A percentile compares a stretch with the other conserved stretches of the same genome.
Conservation (phyloP, 2,797 vertebrate species). For the Anguilla obscura region DNA sequence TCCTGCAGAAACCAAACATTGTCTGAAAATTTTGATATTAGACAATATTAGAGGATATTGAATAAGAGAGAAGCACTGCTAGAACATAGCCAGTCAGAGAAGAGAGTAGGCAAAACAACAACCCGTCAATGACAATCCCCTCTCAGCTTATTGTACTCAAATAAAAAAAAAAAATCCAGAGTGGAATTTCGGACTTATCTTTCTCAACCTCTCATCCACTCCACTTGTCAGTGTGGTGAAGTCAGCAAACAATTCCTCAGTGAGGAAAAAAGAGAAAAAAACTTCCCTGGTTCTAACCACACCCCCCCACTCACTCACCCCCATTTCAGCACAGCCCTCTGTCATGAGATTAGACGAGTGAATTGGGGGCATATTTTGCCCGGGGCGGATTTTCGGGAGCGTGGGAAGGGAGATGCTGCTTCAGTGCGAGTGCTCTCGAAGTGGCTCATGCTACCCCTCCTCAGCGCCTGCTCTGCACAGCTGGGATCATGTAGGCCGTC, state of each 20-base stretch:
- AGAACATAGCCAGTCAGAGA: background rate
- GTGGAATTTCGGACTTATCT: background rate
- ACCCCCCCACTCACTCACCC: background rate
- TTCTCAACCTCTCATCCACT: background rate
- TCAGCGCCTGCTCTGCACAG: constrained; percentile 48
- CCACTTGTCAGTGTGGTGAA: background rate
- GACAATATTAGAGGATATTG: too few relatives aligned
- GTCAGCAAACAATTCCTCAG: background rate
- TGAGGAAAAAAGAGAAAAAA: background rate
- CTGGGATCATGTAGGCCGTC: constrained; percentile 54
- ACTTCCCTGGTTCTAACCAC: background rate
- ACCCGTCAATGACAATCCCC: background rate
- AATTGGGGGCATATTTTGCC: constrained; percentile 34
- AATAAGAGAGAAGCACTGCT: background rate
- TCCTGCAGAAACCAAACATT: background rate
- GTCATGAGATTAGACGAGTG: constrained; percentile 42
- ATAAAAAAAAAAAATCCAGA: background rate
- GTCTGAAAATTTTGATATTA: background rate
- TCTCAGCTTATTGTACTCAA: background rate
- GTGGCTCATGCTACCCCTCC: constrained; percentile 50
- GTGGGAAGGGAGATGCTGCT: constrained; percentile 49
- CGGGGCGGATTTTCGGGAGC: constrained; percentile 30
- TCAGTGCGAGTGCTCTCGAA: constrained; percentile 47
- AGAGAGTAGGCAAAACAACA: background rate
- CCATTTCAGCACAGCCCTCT: constrained; percentile 39